Evolutionary conservation across 2,888 invertebrate species (phyloP).

Genomic region (Polia nebulosa): DNA sequence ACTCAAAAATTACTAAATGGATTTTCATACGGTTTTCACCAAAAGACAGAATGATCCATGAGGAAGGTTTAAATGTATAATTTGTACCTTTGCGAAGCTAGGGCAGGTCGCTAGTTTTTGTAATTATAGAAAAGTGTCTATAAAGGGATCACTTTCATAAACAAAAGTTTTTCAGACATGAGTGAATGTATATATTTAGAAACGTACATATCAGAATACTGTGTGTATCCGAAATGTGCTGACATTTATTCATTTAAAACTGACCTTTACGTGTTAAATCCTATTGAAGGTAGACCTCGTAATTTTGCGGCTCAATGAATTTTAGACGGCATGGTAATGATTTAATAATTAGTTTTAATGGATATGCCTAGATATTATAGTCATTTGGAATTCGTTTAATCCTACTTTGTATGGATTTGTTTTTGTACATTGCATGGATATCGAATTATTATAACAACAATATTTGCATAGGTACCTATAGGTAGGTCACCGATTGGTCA

Average conservation of each 20-base stretch:
- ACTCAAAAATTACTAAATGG: no score
- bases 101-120: no score
- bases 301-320: conserved; percentile 24
- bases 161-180: not conserved
- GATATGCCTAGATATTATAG: no score
- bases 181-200: not conserved
- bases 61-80: no score
- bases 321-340: not conserved
- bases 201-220: not conserved
- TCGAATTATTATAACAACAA: not conserved
- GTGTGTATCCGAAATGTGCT: not conserved
- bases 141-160: not conserved
- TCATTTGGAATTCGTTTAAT: not conserved
- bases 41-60: no score
- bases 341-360: conserved; percentile 6
- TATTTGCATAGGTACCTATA: not conserved
- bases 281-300: conserved; percentile 12
- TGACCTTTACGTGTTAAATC: conserved; percentile 30
- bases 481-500: not conserved
- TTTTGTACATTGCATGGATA: not conserved
- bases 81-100: no score
- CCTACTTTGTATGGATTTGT: not conserved
- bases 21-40: no score
- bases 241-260: conserved; percentile 10
- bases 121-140: not conserved